These are phyloP conservation scores for Magallana nippona DNA, from an alignment of 2,888 invertebrate genomes.

Conservation along the genomic window DNA sequence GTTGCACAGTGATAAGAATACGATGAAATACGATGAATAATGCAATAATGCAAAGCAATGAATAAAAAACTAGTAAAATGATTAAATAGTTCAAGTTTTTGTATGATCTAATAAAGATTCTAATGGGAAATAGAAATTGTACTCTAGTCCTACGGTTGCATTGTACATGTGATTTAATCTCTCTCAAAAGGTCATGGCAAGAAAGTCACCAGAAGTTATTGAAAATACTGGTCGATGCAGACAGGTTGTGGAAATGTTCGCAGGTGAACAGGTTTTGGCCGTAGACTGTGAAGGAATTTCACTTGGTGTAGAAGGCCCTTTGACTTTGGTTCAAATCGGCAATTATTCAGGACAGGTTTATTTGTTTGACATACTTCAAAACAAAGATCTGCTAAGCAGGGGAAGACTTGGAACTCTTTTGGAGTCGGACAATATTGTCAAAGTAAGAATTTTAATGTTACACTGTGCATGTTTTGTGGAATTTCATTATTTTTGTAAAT, in stretches of 20 bases:
- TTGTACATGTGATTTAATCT: not conserved
- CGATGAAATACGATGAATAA: too few relatives aligned
- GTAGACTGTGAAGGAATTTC: conserved; percentile 51
- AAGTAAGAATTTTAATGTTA: conserved; percentile 39
- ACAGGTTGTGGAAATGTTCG: not conserved
- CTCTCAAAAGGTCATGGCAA: not conserved
- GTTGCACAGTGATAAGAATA: too few relatives aligned
- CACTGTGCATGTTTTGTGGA: too few relatives aligned
- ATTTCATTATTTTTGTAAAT: too few relatives aligned
- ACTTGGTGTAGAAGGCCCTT: conserved; percentile 52
- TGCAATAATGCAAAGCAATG: too few relatives aligned
- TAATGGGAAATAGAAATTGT: too few relatives aligned
- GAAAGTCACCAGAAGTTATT: conserved; percentile 31
- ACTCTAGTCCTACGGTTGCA: not conserved
- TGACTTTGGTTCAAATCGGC: conserved; percentile 53
- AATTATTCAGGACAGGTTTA: conserved; percentile 46
- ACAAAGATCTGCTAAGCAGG: conserved; percentile 43
- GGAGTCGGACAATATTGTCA: conserved; percentile 41
- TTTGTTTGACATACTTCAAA: conserved; percentile 49
- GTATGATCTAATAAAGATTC: too few relatives aligned
- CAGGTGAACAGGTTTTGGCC: conserved; percentile 41
- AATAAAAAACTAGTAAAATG: too few relatives aligned
- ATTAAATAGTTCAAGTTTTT: too few relatives aligned
- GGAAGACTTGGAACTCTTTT: conserved; percentile 41
- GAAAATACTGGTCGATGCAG: conserved; percentile 11